Evolutionary conservation across 2,113 vertebrate species (phyloP).

Genomic region (Xenopus tropicalis): UCB_Xtro_10.0 CM004444.2:143108501-143109000

Average conservation of each 20-base stretch:
- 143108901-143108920: neutral
- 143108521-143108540: too few species aligned
- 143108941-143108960: neutral
- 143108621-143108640: constrained; percentile 62
- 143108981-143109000: constrained; percentile 46
- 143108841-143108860: too few species aligned
- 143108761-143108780: constrained; percentile 47
- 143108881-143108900: neutral
- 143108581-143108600: constrained; percentile 52
- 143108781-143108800: too few species aligned
- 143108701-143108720: constrained; percentile 22
- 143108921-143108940: neutral
- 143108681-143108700: constrained; percentile 17
- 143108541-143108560: neutral
- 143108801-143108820: too few species aligned
- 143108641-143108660: constrained; percentile 36
- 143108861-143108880: neutral
- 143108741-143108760: constrained; percentile 43
- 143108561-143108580: neutral
- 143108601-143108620: constrained; percentile 51
- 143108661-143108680: constrained; percentile 62
- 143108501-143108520: too few species aligned
- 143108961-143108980: neutral
- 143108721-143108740: constrained; percentile 38
- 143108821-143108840: too few species aligned